These are phyloP conservation scores for Blera fallax DNA, from an alignment of 2,888 invertebrate genomes.

Conservation along the genomic window DNA sequence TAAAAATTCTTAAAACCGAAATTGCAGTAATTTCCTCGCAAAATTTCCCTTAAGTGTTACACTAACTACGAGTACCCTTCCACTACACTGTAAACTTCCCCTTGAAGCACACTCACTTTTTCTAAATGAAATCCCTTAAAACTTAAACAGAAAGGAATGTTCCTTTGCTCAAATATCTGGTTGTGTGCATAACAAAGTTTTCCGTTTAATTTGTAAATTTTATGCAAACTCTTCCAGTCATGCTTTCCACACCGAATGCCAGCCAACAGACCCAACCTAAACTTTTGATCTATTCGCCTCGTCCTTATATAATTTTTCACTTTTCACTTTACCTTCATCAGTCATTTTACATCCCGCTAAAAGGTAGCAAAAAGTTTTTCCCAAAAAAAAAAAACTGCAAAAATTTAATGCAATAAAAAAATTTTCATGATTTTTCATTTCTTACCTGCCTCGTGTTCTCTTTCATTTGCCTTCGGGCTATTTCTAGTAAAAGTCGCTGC, in stretches of 20 bases:
- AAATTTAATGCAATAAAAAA: conserved; percentile 31
- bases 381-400: neutral
- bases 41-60: neutral
- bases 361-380: neutral
- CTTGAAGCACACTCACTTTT: neutral
- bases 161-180: neutral
- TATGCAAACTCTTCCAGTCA: neutral
- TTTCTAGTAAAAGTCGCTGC: conserved; percentile 90
- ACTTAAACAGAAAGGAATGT: neutral
- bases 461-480: conserved; percentile 91
- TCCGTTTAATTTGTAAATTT: conserved; percentile 4
- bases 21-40: neutral
- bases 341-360: conserved; percentile 13
- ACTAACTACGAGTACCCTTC: neutral
- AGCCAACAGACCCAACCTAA: neutral
- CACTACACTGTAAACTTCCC: neutral
- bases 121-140: neutral
- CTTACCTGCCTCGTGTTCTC: conserved; percentile 87
- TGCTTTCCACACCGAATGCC: neutral
- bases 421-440: conserved; percentile 35
- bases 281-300: conserved; percentile 24
- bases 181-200: neutral
- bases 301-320: neutral
- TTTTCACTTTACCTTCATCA: conserved; percentile 33
- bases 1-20: neutral